Percentiles rank a stretch among this genome's conserved stretches.
phyloP scores from a whole-genome alignment of 2,113 vertebrate genomes.

The Clupea harengus region DNA sequence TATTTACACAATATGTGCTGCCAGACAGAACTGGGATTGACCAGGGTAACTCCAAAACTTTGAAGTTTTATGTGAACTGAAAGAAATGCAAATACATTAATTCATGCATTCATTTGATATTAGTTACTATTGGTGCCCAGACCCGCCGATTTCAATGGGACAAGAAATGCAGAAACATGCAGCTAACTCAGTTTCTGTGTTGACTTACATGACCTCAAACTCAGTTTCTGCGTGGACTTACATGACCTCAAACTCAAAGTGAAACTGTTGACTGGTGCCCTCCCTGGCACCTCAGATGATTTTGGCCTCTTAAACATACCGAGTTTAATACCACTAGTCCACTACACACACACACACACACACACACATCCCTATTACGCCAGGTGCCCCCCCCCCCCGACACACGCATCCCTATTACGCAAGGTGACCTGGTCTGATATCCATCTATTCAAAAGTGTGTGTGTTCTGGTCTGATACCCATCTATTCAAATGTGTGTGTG shows the following conservation, averaged over 20 bases:
- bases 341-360: no score
- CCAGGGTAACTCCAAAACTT: not conserved
- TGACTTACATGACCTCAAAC: not conserved
- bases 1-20: not conserved
- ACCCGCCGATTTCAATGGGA: not conserved
- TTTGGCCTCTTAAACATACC: constrained; percentile 35
- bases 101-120: not conserved
- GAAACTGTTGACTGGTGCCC: constrained; percentile 33
- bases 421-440: no score
- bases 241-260: not conserved
- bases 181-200: not conserved
- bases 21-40: not conserved
- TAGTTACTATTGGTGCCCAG: not conserved
- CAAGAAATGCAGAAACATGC: no score
- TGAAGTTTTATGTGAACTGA: not conserved
- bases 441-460: no score
- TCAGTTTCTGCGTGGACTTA: no score
- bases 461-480: no score
- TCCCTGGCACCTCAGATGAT: constrained; percentile 35
- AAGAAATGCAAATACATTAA: not conserved
- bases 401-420: no score
- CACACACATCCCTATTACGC: no score
- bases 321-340: not conserved
- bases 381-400: no score
- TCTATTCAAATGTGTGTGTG: no score